These are phyloP conservation scores for Drosophila persimilis DNA, from an alignment of 1,140 invertebrate species.

Conservation along the genomic window DNA sequence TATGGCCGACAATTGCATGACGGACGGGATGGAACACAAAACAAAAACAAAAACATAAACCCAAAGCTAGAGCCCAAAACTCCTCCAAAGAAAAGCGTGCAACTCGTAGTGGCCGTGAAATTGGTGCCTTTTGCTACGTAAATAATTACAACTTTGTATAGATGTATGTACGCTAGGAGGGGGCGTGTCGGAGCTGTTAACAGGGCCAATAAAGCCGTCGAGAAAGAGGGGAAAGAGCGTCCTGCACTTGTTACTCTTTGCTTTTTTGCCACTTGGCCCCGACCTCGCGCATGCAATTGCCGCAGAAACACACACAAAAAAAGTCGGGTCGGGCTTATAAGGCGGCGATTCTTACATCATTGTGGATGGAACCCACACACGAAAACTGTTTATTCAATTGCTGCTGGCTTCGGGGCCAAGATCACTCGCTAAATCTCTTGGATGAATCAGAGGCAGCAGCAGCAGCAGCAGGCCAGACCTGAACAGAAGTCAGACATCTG, in stretches of 20 bases:
- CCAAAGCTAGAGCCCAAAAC: conserved; percentile 2
- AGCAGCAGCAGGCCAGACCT: conserved; percentile 12
- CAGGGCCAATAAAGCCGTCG: conserved; percentile 61
- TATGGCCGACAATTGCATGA: conserved; percentile 77
- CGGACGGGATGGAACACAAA: conserved; percentile 12
- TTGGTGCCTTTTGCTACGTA: conserved; percentile 42
- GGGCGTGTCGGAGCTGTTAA: conserved; percentile 47
- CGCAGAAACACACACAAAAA: neutral
- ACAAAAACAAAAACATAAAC: conserved; percentile 14
- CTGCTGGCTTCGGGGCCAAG: conserved; percentile 38
- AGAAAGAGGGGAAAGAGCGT: neutral
- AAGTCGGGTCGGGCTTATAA: conserved; percentile 15
- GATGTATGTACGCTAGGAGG: conserved; percentile 8
- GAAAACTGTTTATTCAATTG: conserved; percentile 29
- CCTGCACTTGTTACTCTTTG: conserved; percentile 17
- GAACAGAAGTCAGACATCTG: conserved; percentile 55
- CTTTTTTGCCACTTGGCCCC: conserved; percentile 21
- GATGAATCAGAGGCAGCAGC: conserved; percentile 31
- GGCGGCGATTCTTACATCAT: conserved; percentile 66
- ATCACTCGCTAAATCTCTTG: conserved; percentile 26
- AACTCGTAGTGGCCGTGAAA: conserved; percentile 63
- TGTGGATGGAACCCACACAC: conserved; percentile 28
- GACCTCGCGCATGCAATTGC: conserved; percentile 72
- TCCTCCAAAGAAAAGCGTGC: conserved; percentile 43
- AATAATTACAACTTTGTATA: conserved; percentile 47